Percentiles rank a stretch among this genome's conserved stretches.
Conservation (phyloP, 1,140 invertebrate species). For the Pemphigus obesinymphae region DNA sequence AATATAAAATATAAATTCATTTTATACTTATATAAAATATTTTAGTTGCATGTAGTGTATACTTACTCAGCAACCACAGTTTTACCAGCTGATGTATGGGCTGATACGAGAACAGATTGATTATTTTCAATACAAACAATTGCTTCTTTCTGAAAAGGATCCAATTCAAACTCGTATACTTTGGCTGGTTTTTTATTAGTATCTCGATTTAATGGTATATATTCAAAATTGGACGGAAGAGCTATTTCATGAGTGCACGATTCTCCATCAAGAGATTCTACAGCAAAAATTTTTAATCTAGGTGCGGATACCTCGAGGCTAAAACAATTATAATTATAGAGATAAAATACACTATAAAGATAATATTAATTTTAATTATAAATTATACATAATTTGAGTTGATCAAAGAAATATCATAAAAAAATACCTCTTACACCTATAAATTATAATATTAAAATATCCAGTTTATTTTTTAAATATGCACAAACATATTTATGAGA, state of each 20-base stretch:
- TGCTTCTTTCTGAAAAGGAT: conserved; percentile 98
- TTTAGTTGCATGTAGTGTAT: not conserved
- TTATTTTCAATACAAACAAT: conserved; percentile 96
- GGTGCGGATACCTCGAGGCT: conserved; percentile 1
- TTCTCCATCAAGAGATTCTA: conserved; percentile 71
- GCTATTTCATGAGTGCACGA: conserved; percentile 92
- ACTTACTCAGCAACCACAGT: conserved; percentile 97
- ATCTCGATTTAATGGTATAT: conserved; percentile 64
- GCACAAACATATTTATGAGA: too few species aligned
- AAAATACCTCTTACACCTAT: too few species aligned
- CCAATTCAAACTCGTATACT: conserved; percentile 89
- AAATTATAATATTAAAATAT: not conserved
- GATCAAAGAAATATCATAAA: too few species aligned
- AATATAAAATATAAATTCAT: conserved; percentile 37
- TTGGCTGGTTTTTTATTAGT: conserved; percentile 70
- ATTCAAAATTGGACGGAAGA: conserved; percentile 77
- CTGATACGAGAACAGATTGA: conserved; percentile 95
- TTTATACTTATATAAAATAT: not conserved
- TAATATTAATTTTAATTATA: too few species aligned
- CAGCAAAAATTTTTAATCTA: conserved; percentile 60
- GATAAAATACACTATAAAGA: not conserved
- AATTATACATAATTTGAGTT: too few species aligned
- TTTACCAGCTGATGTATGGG: conserved; percentile 99
- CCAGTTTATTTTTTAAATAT: not conserved
- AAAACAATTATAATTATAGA: not conserved